Evolutionary conservation across 2,888 invertebrate genomes (phyloP), one percentile per base, ranked within the genome.

Genomic region (Rhamnusium bicolor): DNA sequence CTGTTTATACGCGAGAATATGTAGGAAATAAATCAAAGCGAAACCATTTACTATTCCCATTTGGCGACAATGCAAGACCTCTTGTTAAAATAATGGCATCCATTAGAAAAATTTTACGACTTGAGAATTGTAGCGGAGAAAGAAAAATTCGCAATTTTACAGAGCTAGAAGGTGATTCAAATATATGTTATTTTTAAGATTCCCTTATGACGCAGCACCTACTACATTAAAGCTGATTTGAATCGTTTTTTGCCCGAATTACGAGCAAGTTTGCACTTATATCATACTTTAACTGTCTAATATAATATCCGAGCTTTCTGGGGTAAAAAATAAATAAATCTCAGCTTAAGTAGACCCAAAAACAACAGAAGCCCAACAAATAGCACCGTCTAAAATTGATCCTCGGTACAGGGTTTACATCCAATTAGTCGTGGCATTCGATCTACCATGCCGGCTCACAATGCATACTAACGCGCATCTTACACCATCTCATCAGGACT

Each of bases 381-480:
- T 58, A 58, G 8, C 27, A 0, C 10, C 14, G 18, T 8, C 56
- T 14, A 6, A 2, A 58, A 29, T 58, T 27, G 14, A 58, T 58
- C 14, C 27, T 27, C 16, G 5, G 58, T 16, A 16, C 14, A 58
- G 16, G 29, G 14, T 16, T 58, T 27, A 58, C 58, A 16, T 58
- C 32, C 58, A 58, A 58, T 58, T 58, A 58, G 58, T 32, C 16
- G 12, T 1, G 1, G 29, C 10, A 58, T 16, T 58, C 58, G 58
- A 56, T 56, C 24, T 27, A 4, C n/a, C 27, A 7, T 32, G 58
- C 29, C 29, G 58, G 27, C 32, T 29, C 58, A 16, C 29, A 8
- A 58, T 14, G 58, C 58, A 29, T 58, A 29, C 32, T 32, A 32
- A 58, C 14, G 16, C 6, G 27, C 6, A n/a, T 10, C 29, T 16